A percentile compares a stretch with the other conserved stretches of the same genome.
Evolutionary conservation across 2,797 vertebrate genomes (phyloP).

Genomic region (Peromyscus melanophrys): DNA sequence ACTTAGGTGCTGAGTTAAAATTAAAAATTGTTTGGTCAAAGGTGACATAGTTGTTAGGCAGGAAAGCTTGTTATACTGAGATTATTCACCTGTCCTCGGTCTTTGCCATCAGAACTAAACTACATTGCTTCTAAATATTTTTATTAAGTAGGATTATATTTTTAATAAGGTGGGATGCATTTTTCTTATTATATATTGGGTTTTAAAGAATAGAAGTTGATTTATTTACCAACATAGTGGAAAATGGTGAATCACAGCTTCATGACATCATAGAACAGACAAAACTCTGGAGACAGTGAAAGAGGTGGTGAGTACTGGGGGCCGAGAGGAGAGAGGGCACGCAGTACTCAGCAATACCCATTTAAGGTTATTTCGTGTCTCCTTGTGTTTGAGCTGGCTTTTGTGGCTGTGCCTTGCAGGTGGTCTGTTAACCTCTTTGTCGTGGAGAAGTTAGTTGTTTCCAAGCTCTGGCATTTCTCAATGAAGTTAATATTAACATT

Average conservation of each 20-base stretch:
- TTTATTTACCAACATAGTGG: not conserved
- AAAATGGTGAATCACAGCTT: not conserved
- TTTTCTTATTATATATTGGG: not conserved
- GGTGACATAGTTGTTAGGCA: not conserved
- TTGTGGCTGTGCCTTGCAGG: not conserved
- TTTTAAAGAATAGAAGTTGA: slow-evolving; percentile 40
- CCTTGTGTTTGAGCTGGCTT: slow-evolving; percentile 1
- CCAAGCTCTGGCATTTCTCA: not conserved
- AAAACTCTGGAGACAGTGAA: not conserved
- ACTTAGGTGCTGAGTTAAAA: slow-evolving; percentile 5
- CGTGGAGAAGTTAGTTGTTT: not conserved
- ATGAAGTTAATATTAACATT: not conserved
- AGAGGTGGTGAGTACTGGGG: not conserved
- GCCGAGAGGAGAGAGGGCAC: no score
- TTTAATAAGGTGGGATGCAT: not conserved
- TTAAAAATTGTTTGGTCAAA: not conserved
- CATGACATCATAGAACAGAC: not conserved
- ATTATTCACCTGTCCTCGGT: not conserved
- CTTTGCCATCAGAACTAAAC: not conserved
- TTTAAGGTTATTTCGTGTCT: not conserved
- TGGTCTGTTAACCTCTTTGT: not conserved
- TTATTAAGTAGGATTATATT: not conserved
- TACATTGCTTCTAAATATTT: not conserved
- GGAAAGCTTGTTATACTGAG: not conserved
- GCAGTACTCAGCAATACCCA: not conserved